These are phyloP conservation scores for Chymomyza procnemis DNA, from an alignment of 2,888 invertebrate species.

Conservation along the genomic window DNA sequence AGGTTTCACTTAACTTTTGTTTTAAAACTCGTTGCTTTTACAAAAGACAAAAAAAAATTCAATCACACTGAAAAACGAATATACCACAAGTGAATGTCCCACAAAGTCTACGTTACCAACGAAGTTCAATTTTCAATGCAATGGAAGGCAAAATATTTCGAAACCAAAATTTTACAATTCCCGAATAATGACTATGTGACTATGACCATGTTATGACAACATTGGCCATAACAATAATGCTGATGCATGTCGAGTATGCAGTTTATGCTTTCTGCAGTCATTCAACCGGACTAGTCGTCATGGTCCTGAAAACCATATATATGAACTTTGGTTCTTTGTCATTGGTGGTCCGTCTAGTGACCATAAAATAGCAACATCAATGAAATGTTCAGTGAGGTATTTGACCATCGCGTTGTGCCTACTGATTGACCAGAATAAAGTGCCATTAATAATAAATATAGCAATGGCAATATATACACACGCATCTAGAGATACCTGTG, in stretches of 20 bases:
- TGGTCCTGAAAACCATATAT: background rate
- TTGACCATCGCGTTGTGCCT: conserved; percentile 22
- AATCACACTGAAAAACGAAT: no score
- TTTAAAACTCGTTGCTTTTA: no score
- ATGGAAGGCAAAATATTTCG: background rate
- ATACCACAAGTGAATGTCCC: no score
- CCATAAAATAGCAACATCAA: conserved; percentile 69
- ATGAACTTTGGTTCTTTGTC: background rate
- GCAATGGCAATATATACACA: conserved; percentile 39
- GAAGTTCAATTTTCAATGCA: no score
- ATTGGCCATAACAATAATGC: conserved; percentile 34
- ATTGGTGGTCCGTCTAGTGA: conserved; percentile 30
- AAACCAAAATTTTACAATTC: conserved; percentile 40
- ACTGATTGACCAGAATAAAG: conserved; percentile 64
- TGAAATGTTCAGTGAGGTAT: conserved; percentile 51
- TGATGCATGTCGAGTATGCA: conserved; percentile 19
- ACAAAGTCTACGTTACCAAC: no score
- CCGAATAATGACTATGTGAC: conserved; percentile 54
- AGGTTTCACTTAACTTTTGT: no score
- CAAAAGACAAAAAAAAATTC: no score
- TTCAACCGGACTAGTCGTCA: background rate
- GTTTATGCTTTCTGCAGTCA: background rate
- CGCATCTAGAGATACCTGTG: background rate
- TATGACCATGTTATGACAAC: conserved; percentile 55
- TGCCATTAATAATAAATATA: conserved; percentile 74